These are phyloP conservation scores for Drosophila mayri DNA, from an alignment of 1,140 invertebrate genomes.

Conservation along the genomic window DNA sequence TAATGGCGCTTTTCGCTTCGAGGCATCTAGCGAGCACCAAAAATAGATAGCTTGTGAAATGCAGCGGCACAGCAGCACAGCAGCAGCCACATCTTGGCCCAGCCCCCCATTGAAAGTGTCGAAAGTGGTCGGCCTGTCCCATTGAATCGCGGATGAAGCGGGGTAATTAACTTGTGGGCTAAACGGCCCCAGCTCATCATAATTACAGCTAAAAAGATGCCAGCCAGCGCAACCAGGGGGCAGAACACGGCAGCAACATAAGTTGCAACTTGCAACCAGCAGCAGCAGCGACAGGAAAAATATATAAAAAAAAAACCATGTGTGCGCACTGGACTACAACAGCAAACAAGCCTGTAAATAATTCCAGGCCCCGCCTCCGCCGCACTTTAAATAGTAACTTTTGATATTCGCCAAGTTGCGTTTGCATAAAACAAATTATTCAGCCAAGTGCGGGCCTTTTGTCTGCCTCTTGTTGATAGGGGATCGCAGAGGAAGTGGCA, in stretches of 20 bases:
- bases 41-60: slow-evolving; percentile 74
- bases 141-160: slow-evolving; percentile 38
- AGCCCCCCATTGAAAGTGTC: slow-evolving; percentile 62
- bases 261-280: slow-evolving; percentile 46
- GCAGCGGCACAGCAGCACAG: slow-evolving; percentile 25
- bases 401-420: slow-evolving; percentile 45
- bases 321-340: slow-evolving; percentile 47
- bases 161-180: slow-evolving; percentile 79
- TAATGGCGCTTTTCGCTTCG: slow-evolving; percentile 73
- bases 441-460: slow-evolving; percentile 48
- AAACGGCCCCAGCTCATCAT: slow-evolving; percentile 71
- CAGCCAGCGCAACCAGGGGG: slow-evolving; percentile 52
- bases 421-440: slow-evolving; percentile 54
- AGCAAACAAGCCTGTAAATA: slow-evolving; percentile 62
- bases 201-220: slow-evolving; percentile 65
- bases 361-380: slow-evolving; percentile 14
- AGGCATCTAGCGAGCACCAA: slow-evolving; percentile 55
- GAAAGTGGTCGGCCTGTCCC: slow-evolving; percentile 60
- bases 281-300: not conserved
- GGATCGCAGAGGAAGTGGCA: slow-evolving; percentile 39
- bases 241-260: slow-evolving; percentile 51
- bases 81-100: slow-evolving; percentile 24
- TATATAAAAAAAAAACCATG: slow-evolving; percentile 18
- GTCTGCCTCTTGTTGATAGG: slow-evolving; percentile 30
- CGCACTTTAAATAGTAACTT: slow-evolving; percentile 41